Evolutionary conservation across 2,888 invertebrate genomes (phyloP), one percentile per base, ranked within the genome.

Genomic region (Autographa pulchrina): DNA sequence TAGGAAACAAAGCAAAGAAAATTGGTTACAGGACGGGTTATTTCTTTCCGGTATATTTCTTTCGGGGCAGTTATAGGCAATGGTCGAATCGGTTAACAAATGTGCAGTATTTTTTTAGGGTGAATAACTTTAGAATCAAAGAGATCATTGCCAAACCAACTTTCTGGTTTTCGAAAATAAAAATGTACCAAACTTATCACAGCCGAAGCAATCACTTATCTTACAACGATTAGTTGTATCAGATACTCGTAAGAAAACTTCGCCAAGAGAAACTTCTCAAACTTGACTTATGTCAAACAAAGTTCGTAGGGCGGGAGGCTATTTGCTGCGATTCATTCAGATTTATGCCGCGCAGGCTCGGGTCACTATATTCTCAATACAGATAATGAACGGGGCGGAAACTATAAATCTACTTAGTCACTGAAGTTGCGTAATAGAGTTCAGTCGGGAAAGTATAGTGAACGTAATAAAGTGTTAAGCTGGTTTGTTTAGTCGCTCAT

Each of bases 301-400:
- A 95, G 88, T 94, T 93, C 77, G 69, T 81, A 78, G 89, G 85
- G 86, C 86, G 86, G 88, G 85, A 72, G 81, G 85, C 87, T 90
- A 91, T 92, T 91, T 92, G 90, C 90, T 92, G 86, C 86, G 90
- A 88, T 94, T 89, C 92, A 95, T 95, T 94, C 93, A 95, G 96
- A 96, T 96, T 96, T 96, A 96, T 96, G 93, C 92, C 89, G 86
- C 90, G 90, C 91, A 81, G 84, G 82, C 86, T 78, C 73, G 86
- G 77, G 83, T 84, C 85, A 85, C 85, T 87, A 83, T 82, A 78
- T 81, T 81, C 82, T 93, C 94, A 94, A 95, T 95, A 91, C 95
- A 89, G 91, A 93, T 96, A 96, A 96, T 95, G 95, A 96, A 94
- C 93, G 89, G 91, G 95, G 95, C 91, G 96, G 96, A 96, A 95